Evolutionary conservation across 2,888 invertebrate species (phyloP), one percentile per base, ranked within the genome.

Genomic region (Thereva unica): DNA sequence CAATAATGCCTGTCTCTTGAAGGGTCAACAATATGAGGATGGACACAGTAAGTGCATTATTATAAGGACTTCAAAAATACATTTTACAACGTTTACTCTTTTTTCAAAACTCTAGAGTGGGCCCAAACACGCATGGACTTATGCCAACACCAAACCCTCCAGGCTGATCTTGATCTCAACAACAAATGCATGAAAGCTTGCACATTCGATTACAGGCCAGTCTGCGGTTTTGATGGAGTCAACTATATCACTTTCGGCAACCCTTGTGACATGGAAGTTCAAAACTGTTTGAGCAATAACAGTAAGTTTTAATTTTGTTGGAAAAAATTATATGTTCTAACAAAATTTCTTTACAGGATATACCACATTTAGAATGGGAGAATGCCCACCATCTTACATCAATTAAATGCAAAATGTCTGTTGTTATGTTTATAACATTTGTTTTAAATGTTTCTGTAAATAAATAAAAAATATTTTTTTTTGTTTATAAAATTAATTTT

Each of bases 161-260:
- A 2, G 23, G 1, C 1, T 23, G 23, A 2, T 2, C 2, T 23
- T 23, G 23, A 23, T 23, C 23, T 1, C 1, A 57, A 34, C 23
- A 5, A 49, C 12, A 59, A 59, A 38, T 59, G 59, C 9, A 10
- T 45, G 40, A 59, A 59, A 34, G 37, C 59, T 8, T 59, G 59
- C 8, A 1, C 10, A 2, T 38, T 47, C 37, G 49, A 59, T 12
- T 59, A 12, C 10, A 49, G 49, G 12, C 59, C 59, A 4, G 12
- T 59, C 47, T 59, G 59, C 40, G 59, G 12, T 5, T 59, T 47
- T 37, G 59, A 59, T 49, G 59, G 59, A 4, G 47, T 35, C n/a
- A 59, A 59, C 5, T 59, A 59, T 38, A 8, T 49, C 37, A 59
- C 59, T 37, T 59, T 59, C 47, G 47, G 47, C 35, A 59, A 59